Evolutionary conservation across 2,113 vertebrate species (phyloP), one percentile per base, ranked within the genome.

Genomic region (Oenanthe oenanthe): DNA sequence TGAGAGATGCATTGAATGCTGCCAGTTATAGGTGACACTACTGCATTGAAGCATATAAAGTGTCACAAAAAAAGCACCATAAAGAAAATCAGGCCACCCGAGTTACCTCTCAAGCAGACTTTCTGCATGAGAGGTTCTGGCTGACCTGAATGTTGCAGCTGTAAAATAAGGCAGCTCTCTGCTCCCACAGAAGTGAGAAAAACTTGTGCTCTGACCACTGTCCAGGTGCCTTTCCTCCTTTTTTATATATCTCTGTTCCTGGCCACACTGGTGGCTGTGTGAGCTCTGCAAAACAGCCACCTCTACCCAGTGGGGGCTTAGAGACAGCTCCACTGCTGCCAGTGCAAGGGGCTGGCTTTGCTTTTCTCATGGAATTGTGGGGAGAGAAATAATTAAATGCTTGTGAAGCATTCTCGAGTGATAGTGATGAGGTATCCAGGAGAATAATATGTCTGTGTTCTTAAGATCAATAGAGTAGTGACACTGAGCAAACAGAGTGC

Each of bases 131-230:
- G 72, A 73, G 17, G 14, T 24, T 62, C 57, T 43, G 19, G 5
- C 31, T 95, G 82, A 85, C 92, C 73, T 87, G 73, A 74, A 81
- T 93, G 68, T 31, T 78, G 68, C 32, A 77, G 47, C 77, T 89
- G 47, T 92, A 89, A 80, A 87, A 6, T 25, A 77, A 89, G 73
- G 51, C 73, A 91, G 40, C 12, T 83, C 48, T 85, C 34, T 53
- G 28, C 51, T 71, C 32, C n/a, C 47, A 13, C 16, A n/a, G 63
- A 76, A 72, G 48, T 25, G 5, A 40, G 70, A 22, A 47, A 88
- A 80, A 40, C 21, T 48, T 65, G 36, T 60, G 53, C 53, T 81
- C 47, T 75, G 42, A 21, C 28, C 60, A 40, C 21, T 4, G 0
- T 20, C 45, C 43, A 51, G 91, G 78, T 85, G 74, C 40, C 4